phyloP scores from a whole-genome alignment of 1,140 invertebrate genomes.

The Penaeus japonicus region DNA sequence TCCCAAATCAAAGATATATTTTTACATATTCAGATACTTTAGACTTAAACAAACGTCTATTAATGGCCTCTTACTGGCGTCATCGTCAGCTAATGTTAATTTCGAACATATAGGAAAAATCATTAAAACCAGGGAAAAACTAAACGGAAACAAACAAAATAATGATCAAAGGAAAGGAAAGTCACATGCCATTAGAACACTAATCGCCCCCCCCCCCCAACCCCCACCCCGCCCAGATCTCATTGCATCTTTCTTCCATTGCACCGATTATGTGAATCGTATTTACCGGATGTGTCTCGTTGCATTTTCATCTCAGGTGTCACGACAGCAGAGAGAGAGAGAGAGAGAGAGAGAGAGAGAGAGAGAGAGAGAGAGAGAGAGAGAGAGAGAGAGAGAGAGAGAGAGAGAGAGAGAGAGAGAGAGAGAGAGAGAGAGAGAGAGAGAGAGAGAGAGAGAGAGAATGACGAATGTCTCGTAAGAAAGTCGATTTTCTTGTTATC shows the following conservation, averaged over 20 bases:
- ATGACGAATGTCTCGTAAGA: not conserved
- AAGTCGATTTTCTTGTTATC: not conserved
- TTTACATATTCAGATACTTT: too few species aligned
- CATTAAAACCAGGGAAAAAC: not conserved
- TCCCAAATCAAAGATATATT: too few species aligned
- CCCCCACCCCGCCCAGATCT: not conserved
- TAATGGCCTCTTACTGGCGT: too few species aligned
- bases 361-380: constrained; percentile 35
- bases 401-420: not conserved
- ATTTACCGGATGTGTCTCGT: too few species aligned
- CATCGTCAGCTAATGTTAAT: too few species aligned
- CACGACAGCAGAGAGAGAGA: not conserved
- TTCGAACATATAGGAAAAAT: not conserved
- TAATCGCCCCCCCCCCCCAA: not conserved
- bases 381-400: not conserved
- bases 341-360: constrained; percentile 1
- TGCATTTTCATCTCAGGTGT: too few species aligned
- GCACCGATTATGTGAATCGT: too few species aligned
- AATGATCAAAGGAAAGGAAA: not conserved
- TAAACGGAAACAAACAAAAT: not conserved
- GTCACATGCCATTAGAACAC: not conserved
- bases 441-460: not conserved
- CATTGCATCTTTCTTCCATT: too few species aligned
- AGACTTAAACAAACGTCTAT: too few species aligned
- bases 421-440: not conserved